These are phyloP conservation scores for Caenorhabditis sp. DNA, from an alignment of 2,888 invertebrate genomes.

Conservation along the genomic window DNA sequence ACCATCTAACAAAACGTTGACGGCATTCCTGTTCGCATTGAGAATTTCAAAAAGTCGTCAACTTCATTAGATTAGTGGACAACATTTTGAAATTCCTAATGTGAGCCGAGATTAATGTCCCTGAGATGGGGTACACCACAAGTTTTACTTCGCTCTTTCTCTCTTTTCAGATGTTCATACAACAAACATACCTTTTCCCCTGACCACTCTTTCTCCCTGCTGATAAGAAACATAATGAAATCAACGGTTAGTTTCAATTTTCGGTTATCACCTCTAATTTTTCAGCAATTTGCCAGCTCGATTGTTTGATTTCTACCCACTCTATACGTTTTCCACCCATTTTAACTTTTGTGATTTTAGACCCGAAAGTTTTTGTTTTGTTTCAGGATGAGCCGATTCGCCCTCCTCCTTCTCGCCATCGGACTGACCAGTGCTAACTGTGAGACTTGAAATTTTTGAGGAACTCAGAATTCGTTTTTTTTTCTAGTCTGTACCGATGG, in stretches of 20 bases:
- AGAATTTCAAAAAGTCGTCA: no score
- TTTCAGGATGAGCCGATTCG: constrained; percentile 51
- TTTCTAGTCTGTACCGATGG: constrained; percentile 64
- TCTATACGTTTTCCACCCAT: background rate
- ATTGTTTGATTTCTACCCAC: constrained; percentile 31
- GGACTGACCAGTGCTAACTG: constrained; percentile 43
- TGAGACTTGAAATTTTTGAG: constrained; percentile 1
- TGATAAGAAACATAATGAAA: constrained; percentile 57
- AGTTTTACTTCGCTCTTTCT: no score
- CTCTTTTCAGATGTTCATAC: constrained; percentile 10
- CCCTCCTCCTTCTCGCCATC: constrained; percentile 32
- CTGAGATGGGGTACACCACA: no score
- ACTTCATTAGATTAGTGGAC: no score
- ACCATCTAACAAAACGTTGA: no score
- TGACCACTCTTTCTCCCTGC: constrained; percentile 1
- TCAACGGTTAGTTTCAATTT: constrained; percentile 54
- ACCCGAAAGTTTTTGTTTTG: no score
- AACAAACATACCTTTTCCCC: constrained; percentile 25
- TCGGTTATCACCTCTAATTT: constrained; percentile 47
- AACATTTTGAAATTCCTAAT: background rate
- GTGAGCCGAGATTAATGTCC: no score
- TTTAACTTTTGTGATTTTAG: constrained; percentile 1
- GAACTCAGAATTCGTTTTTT: background rate
- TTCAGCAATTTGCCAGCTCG: constrained; percentile 39
- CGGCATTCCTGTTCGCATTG: no score